These are phyloP conservation scores for Gonioctena quinquepunctata DNA, from an alignment of 1,140 invertebrate species.

Conservation along the genomic window DNA sequence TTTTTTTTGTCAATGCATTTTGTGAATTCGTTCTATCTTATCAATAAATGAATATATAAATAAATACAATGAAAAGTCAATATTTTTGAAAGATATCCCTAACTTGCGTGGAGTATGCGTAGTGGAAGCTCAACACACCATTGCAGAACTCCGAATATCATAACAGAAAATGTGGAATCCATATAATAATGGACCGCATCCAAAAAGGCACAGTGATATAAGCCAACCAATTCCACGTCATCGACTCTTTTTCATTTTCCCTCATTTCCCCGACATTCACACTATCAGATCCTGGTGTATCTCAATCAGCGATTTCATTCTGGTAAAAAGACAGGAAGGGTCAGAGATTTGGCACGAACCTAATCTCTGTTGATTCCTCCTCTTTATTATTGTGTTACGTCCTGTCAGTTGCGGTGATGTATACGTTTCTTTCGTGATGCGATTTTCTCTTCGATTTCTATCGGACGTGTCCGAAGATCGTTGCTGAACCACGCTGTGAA, in stretches of 20 bases:
- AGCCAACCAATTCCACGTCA: neutral
- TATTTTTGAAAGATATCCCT: too few species aligned
- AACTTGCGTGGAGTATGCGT: too few species aligned
- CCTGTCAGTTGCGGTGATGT: conserved; percentile 2
- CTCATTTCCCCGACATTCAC: neutral
- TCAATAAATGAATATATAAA: too few species aligned
- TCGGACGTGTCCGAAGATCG: neutral
- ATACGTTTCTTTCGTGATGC: conserved; percentile 4
- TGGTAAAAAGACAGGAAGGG: neutral
- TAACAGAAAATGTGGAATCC: too few species aligned
- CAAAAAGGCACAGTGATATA: too few species aligned
- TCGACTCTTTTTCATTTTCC: neutral
- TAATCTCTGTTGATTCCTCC: conserved; percentile 4
- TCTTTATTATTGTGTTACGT: conserved; percentile 8
- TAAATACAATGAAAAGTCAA: too few species aligned
- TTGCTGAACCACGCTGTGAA: neutral
- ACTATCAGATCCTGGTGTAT: neutral
- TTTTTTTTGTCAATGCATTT: too few species aligned
- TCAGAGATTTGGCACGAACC: neutral
- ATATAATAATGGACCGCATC: too few species aligned
- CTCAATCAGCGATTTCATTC: neutral
- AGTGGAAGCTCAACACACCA: too few species aligned
- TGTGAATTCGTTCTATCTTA: too few species aligned
- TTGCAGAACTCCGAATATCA: too few species aligned
- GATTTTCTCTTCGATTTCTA: neutral